Conservation (phyloP, 1,140 invertebrate genomes). For the Phortica variegata region DNA sequence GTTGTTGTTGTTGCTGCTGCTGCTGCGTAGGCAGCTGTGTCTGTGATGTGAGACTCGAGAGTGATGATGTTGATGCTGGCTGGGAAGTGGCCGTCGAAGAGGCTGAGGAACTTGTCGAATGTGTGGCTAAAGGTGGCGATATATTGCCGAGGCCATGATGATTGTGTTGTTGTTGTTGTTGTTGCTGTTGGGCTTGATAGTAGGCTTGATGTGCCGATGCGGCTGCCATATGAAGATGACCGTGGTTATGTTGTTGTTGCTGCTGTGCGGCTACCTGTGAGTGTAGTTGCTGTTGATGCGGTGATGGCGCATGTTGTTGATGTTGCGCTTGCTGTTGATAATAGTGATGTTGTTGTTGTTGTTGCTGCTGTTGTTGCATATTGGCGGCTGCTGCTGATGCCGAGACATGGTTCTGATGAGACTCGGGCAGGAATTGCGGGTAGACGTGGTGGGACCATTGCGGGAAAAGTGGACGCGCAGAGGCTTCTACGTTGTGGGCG, state of each 20-base stretch:
- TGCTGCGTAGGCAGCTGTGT: constrained; percentile 38
- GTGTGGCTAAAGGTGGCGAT: constrained; percentile 36
- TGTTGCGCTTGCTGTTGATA: constrained; percentile 31
- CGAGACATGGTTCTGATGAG: constrained; percentile 71
- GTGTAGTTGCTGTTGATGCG: constrained; percentile 27
- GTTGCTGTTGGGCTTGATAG: constrained; percentile 20
- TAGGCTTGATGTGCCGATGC: constrained; percentile 8
- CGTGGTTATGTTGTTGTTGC: constrained; percentile 34
- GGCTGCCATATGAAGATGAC: constrained; percentile 36
- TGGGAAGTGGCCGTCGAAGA: constrained; percentile 50
- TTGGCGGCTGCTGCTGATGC: constrained; percentile 62
- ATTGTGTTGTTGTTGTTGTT: constrained; percentile 36
- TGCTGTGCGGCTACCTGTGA: constrained; percentile 5
- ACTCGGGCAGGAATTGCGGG: constrained; percentile 85
- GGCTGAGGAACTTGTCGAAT: constrained; percentile 50
- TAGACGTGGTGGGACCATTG: constrained; percentile 92
- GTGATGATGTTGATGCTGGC: constrained; percentile 48
- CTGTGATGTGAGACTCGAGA: constrained; percentile 48
- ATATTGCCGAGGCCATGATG: constrained; percentile 35
- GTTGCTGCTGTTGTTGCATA: constrained; percentile 44
- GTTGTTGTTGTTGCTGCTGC: constrained; percentile 28
- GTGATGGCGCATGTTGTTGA: constrained; percentile 30
- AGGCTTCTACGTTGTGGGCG: constrained; percentile 47
- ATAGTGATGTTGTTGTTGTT: constrained; percentile 38
- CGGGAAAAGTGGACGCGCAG: constrained; percentile 76